Evolutionary conservation across 2,113 vertebrate genomes (phyloP).

Genomic region (Osmerus mordax): DNA sequence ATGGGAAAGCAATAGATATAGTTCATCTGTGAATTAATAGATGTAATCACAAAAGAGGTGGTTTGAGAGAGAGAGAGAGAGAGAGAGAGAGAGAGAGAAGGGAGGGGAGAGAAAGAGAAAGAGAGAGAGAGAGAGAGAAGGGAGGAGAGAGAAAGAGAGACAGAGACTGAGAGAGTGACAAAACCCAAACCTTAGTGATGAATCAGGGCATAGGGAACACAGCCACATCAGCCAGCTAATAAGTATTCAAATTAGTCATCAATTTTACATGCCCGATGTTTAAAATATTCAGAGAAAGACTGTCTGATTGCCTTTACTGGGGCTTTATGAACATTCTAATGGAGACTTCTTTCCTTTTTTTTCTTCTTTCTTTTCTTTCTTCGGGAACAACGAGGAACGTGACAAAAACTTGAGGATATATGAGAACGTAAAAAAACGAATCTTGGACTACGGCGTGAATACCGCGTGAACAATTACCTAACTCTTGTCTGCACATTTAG

Average conservation of each 20-base stretch:
- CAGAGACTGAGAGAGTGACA: conserved; percentile 30
- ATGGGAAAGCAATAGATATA: conserved; percentile 35
- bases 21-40: conserved; percentile 26
- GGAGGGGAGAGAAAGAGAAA: conserved; percentile 29
- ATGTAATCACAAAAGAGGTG: not conserved
- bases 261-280: conserved; percentile 99
- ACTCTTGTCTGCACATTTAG: conserved; percentile 33
- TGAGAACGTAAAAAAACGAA: conserved; percentile 45
- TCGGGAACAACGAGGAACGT: conserved; percentile 63
- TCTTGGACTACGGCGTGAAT: conserved; percentile 62
- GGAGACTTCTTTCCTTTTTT: conserved; percentile 57
- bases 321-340: conserved; percentile 93
- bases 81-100: not conserved
- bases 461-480: conserved; percentile 34
- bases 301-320: conserved; percentile 92
- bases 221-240: conserved; percentile 94
- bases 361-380: conserved; percentile 29
- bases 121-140: conserved; percentile 35
- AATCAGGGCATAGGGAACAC: conserved; percentile 88
- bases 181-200: conserved; percentile 77
- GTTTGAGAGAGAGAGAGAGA: no score
- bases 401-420: conserved; percentile 67
- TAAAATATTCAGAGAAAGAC: conserved; percentile 99
- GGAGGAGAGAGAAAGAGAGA: conserved; percentile 12
- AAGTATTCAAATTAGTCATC: conserved; percentile 99